A percentile compares a stretch with the other conserved stretches of the same genome.
Conservation (phyloP, 2,113 vertebrate genomes). For the Macrotis lagotis region DNA sequence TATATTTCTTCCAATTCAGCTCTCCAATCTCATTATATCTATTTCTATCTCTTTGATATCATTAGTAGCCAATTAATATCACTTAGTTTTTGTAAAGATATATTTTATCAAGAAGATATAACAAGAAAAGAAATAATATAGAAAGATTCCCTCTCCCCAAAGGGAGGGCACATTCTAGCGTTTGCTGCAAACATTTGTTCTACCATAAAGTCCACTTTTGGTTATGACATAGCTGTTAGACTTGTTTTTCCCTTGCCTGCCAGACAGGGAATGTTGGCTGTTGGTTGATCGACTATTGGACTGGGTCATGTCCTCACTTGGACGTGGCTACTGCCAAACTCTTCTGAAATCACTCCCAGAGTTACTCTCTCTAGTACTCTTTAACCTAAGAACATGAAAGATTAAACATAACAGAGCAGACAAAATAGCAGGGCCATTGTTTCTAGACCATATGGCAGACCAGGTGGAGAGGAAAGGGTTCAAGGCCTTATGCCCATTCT, state of each 20-base stretch:
- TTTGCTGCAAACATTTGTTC: background rate
- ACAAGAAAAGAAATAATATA: too few species aligned
- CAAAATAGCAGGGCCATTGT: too few species aligned
- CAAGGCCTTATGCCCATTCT: background rate
- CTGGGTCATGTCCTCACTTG: background rate
- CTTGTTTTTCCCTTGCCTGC: background rate
- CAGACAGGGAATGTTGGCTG: background rate
- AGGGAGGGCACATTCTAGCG: too few species aligned
- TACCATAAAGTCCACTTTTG: background rate
- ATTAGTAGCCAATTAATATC: background rate
- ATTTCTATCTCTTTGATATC: background rate
- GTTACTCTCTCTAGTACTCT: background rate
- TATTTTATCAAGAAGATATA: too few species aligned
- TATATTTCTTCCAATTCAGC: background rate
- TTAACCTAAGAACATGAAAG: background rate
- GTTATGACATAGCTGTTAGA: background rate
- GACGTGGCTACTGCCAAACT: background rate
- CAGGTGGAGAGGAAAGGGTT: background rate
- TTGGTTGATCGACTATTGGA: background rate
- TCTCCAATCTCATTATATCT: background rate
- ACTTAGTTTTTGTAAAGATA: too few species aligned
- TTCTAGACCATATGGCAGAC: too few species aligned
- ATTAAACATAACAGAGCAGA: background rate
- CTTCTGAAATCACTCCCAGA: background rate
- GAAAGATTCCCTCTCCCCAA: too few species aligned